These are phyloP conservation scores for Acipenser oxyrinchus DNA, from an alignment of 2,797 vertebrate genomes.

Conservation along the genomic window DNA sequence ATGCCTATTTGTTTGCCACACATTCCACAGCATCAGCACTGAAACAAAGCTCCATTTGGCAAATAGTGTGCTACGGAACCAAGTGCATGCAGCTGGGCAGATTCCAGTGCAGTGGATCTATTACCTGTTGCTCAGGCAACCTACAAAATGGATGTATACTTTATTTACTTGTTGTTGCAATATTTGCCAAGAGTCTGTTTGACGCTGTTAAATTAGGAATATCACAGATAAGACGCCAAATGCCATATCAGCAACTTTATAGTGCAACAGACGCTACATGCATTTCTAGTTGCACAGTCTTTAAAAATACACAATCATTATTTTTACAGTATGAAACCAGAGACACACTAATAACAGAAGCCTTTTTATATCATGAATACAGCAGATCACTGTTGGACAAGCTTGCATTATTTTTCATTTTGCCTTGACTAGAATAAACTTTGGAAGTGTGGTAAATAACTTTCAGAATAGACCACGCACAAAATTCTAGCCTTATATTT, in stretches of 20 bases:
- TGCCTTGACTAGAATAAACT: no score
- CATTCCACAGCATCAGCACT: slow-evolving; percentile 31
- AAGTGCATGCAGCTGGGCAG: slow-evolving; percentile 24
- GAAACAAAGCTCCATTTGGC: slow-evolving; percentile 28
- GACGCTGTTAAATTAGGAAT: slow-evolving; percentile 10
- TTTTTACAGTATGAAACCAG: no score
- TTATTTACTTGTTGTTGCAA: slow-evolving; percentile 19
- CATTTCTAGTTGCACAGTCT: background rate
- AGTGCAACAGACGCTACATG: background rate
- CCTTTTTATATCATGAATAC: no score
- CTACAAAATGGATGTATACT: slow-evolving; percentile 16
- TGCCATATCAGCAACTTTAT: background rate
- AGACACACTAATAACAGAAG: no score
- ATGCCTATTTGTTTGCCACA: slow-evolving; percentile 41
- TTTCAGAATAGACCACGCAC: no score
- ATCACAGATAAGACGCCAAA: slow-evolving; percentile 6
- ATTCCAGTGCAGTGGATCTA: slow-evolving; percentile 29
- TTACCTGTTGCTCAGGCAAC: slow-evolving; percentile 42
- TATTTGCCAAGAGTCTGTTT: background rate
- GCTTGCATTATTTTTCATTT: no score
- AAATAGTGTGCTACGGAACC: slow-evolving; percentile 11
- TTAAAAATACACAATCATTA: background rate
- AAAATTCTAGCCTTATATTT: no score
- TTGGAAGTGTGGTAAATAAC: no score
- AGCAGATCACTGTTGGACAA: no score